Evolutionary conservation across 2,888 invertebrate species (phyloP), one percentile per base, ranked within the genome.

Genomic region (Lingula anatina): DNA sequence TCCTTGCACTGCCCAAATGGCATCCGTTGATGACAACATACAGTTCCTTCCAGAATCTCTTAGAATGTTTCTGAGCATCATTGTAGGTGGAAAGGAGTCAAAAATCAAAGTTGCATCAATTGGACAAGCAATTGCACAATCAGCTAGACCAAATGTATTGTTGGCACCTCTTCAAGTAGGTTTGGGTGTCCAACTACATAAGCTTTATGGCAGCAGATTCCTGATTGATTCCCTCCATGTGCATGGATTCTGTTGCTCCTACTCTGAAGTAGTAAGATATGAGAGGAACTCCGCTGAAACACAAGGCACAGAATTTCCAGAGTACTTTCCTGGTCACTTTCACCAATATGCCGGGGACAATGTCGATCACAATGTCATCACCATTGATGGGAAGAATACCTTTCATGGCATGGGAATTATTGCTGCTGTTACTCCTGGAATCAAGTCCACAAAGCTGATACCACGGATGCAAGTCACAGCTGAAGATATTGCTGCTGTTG

Each of bases 291-390:
- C 53, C 49, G 58, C 53, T 23, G 27, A 46, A 45, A 21, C 25
- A 5, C 28, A 45, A 23, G 54, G 44, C n/a, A 51, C 46, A 38
- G 36, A 46, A 21, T 44, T 58, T 9, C 47, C 49, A 26, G 24
- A 26, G n/a, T 28, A 48, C 44, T 15, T 31, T 20, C 37, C 47
- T 26, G 51, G 49, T 5, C 25, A 48, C 3, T 61, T 51, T 39
- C 28, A 62, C 5, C 63, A 62, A 49, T 64, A 52, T 46, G 56
- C 53, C n/a, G 62, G 61, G 35, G 65, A 66, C 47, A 66, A 64
- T 51, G 60, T 59, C 2, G 60, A 65, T 48, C 64, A 64, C 46
- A 62, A 64, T 42, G 48, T 54, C 20, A 38, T 47, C 25, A 62
- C 59, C 7, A 15, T 62, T n/a, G 59, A 64, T 43, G 61, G 59